Percentiles rank a stretch among this genome's conserved stretches.
phyloP scores from a whole-genome alignment of 2,888 invertebrate genomes.

The Eutolmus rufibarbis region DNA sequence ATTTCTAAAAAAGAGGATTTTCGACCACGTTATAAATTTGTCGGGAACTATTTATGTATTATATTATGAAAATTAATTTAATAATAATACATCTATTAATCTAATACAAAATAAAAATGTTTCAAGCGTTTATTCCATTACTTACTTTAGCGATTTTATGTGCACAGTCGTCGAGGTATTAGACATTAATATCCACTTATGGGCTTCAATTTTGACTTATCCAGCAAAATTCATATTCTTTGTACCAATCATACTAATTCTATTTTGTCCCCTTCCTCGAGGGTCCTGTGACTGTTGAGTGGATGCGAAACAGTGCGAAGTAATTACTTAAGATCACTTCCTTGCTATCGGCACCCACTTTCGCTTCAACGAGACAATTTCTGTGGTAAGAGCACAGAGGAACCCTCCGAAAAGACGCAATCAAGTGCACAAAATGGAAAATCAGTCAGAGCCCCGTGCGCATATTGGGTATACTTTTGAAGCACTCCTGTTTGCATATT shows the following conservation, averaged over 20 bases:
- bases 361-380: not conserved
- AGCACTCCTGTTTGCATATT: not conserved
- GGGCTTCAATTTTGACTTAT: not conserved
- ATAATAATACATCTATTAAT: too few relatives aligned
- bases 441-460: not conserved
- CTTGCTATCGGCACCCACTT: not conserved
- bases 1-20: too few relatives aligned
- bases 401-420: not conserved
- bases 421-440: conserved; percentile 25
- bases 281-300: not conserved
- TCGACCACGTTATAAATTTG: too few relatives aligned
- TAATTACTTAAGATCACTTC: conserved; percentile 11
- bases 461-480: not conserved
- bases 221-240: not conserved
- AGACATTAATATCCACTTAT: too few relatives aligned
- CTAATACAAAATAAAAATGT: not conserved
- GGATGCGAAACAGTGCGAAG: not conserved
- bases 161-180: not conserved
- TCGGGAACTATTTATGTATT: too few relatives aligned
- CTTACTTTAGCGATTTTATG: not conserved
- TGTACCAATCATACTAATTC: not conserved
- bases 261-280: not conserved
- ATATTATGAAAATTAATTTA: too few relatives aligned
- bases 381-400: not conserved
- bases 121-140: not conserved